phyloP scores from a whole-genome alignment of 2,797 vertebrate genomes.

The Eidolon dupreanum region DNA sequence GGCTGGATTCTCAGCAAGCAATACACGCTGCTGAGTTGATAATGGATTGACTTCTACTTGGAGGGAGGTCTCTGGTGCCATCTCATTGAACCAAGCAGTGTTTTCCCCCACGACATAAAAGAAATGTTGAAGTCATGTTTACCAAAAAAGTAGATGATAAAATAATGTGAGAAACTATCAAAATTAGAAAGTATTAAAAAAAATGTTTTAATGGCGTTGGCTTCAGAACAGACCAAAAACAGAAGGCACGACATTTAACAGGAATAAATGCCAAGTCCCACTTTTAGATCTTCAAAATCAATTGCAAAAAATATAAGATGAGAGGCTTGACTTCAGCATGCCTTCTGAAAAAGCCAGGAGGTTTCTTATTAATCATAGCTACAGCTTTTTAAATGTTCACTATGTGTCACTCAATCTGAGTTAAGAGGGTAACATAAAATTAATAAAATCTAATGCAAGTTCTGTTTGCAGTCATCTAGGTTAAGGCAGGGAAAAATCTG shows the following conservation, averaged over 20 bases:
- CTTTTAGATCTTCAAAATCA: constrained; percentile 10
- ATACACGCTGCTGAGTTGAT: neutral
- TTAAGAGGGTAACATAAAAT: neutral
- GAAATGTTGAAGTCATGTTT: neutral
- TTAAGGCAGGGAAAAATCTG: constrained; percentile 30
- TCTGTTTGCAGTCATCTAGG: neutral
- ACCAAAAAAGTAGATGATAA: neutral
- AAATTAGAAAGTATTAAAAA: neutral
- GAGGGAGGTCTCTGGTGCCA: neutral
- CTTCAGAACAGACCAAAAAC: neutral
- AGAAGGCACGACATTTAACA: neutral
- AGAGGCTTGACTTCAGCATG: neutral
- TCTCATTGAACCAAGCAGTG: neutral
- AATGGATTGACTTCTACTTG: neutral
- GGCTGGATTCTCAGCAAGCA: neutral
- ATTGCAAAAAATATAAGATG: neutral
- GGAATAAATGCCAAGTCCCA: neutral
- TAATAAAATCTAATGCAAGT: neutral
- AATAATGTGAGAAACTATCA: neutral
- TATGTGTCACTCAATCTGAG: neutral
- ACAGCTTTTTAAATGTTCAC: neutral
- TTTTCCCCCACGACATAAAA: neutral
- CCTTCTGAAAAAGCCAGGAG: neutral
- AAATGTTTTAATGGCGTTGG: neutral
- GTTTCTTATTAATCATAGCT: neutral